Base-by-base conservation (phyloP, 2,888 invertebrate genomes). In the Eueremaeus valkanovi region DNA sequence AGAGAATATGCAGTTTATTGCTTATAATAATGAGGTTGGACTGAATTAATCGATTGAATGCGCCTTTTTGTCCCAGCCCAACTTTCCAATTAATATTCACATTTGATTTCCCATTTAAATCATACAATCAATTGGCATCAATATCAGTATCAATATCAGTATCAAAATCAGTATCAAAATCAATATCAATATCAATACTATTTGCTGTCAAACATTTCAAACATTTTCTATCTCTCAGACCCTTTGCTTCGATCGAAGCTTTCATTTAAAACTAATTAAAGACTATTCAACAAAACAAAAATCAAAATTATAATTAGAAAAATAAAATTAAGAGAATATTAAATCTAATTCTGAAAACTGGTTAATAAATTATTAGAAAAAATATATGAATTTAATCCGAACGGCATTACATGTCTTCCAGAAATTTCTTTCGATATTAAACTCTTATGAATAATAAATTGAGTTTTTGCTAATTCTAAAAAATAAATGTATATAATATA, bases 31-130 rank as follows among this genome's bases (percentile, higher is more conserved):
- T 63, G 33, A 33, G 29, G 16, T 33, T 63, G 27, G 9, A n/a
- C 33, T 55, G 55, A 27, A 55, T 55, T 55, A 55, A 55, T 55
- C 55, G 55, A 55, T 55, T 55, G 27, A 55, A 55, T 27, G 27
- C 55, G 27, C 55, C 55, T 55, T 55, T 55, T 55, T 3, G 9
- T 55, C 27, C 11, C 11, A 36, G 6, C 27, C 27, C 9, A 27
- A 27, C 24, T 55, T 55, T 45, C 16, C 18, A 45, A 45, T 16
- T 13, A 45, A 8, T 51, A 51, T 51, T 51, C 42, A 45, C 6
- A 45, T 8, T 45, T 45, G 11, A 45, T 45, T 45, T 11, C 42
- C 11, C 18, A n/a, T 45, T 45, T 3, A 11, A 45, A 40, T 40
- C 11, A 45, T 45, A 2, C 2, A 45, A 45, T 45, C 18, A 45